phyloP scores from a whole-genome alignment of 2,797 vertebrate genomes.

The Acrossocheilus fasciatus region DNA sequence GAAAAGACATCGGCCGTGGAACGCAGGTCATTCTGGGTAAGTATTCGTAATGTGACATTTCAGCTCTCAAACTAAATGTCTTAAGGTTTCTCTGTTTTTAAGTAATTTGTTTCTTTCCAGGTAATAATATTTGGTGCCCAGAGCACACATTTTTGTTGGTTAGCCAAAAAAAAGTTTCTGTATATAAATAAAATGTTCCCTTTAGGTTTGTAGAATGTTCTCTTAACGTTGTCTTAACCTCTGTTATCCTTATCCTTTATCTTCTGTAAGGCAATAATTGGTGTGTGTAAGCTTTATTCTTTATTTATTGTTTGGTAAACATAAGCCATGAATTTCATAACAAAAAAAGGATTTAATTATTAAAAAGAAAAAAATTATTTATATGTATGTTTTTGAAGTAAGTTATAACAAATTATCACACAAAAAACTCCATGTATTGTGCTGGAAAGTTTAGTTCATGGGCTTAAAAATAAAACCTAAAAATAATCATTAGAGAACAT shows the following conservation, averaged over 20 bases:
- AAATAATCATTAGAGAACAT: too few relatives aligned
- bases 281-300: neutral
- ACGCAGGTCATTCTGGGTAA: conserved; percentile 86
- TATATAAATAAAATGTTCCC: neutral
- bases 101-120: neutral
- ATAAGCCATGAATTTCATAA: neutral
- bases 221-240: neutral
- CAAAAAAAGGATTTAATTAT: neutral
- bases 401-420: neutral
- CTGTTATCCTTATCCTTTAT: neutral
- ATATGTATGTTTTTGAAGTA: too few relatives aligned
- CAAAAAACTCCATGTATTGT: too few relatives aligned
- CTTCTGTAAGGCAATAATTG: too few relatives aligned
- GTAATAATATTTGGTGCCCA: neutral
- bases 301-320: neutral
- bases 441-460: neutral
- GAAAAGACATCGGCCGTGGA: conserved; percentile 74
- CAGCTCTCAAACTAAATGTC: neutral
- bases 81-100: neutral
- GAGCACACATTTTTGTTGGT: neutral
- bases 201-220: neutral
- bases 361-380: too few relatives aligned
- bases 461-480: neutral
- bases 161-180: neutral
- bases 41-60: conserved; percentile 31